Conservation (phyloP, 2,797 vertebrate species). For the Echeneis naucrates region DNA sequence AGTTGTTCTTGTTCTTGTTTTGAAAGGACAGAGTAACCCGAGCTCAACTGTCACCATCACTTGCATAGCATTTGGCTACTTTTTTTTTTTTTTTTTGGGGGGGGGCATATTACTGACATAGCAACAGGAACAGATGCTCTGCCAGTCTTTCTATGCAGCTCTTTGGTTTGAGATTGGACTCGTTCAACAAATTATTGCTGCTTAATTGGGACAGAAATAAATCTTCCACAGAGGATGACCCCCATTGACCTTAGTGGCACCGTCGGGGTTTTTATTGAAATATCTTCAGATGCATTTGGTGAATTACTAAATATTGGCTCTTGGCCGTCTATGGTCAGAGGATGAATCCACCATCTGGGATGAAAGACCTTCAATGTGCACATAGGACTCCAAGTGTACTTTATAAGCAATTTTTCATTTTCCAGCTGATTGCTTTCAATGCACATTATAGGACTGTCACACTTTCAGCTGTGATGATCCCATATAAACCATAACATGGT, state of each 20-base stretch:
- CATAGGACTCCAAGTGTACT: background rate
- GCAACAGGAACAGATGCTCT: background rate
- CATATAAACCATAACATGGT: background rate
- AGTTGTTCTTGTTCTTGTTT: background rate
- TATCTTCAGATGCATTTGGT: too few species aligned
- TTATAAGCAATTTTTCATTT: background rate
- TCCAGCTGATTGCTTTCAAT: background rate
- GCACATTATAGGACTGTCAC: background rate
- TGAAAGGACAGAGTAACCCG: background rate
- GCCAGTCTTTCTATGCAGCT: background rate
- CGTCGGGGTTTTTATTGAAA: too few species aligned
- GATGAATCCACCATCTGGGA: background rate
- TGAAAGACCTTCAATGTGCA: background rate
- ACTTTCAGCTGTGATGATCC: background rate
- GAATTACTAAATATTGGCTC: too few species aligned
- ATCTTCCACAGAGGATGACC: background rate
- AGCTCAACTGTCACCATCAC: background rate
- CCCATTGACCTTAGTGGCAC: background rate
- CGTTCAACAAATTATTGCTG: background rate
- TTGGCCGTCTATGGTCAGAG: too few species aligned
- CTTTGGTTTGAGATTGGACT: background rate
- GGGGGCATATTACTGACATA: background rate
- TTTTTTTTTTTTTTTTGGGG: background rate
- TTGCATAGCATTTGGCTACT: background rate
- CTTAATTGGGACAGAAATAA: background rate